phyloP scores from a whole-genome alignment of 2,888 invertebrate genomes.

The Cephonodes hylas region DNA sequence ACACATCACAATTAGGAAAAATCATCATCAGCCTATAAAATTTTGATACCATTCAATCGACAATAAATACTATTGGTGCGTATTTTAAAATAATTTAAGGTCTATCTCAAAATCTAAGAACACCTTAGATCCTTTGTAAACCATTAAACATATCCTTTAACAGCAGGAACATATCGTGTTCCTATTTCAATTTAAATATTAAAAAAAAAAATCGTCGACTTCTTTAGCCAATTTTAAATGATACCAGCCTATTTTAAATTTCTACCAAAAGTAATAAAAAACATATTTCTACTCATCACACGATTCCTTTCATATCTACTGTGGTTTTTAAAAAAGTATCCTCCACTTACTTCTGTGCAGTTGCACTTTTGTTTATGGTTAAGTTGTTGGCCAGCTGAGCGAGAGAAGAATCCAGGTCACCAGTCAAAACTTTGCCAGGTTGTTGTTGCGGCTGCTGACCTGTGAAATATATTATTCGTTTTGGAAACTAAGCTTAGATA shows the following conservation, averaged over 20 bases:
- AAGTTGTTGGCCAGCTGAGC: slow-evolving; percentile 97
- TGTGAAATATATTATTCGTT: slow-evolving; percentile 25
- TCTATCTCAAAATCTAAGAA: too few species aligned
- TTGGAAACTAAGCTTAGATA: neutral
- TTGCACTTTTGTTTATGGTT: slow-evolving; percentile 89
- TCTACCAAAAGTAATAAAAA: neutral
- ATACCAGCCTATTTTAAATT: neutral
- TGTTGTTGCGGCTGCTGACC: slow-evolving; percentile 65
- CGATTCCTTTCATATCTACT: neutral
- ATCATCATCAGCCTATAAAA: neutral
- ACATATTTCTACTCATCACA: neutral
- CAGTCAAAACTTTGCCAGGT: slow-evolving; percentile 90
- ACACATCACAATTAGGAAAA: neutral
- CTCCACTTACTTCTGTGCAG: slow-evolving; percentile 86
- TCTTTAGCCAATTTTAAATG: neutral
- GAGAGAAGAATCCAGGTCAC: slow-evolving; percentile 96
- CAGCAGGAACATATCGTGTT: too few species aligned
- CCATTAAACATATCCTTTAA: too few species aligned
- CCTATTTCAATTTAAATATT: neutral
- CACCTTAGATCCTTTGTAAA: too few species aligned
- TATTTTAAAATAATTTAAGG: too few species aligned
- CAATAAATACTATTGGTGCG: neutral
- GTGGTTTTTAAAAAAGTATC: neutral
- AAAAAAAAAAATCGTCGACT: neutral
- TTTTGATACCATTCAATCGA: neutral